Conservation (phyloP, 2,888 invertebrate genomes). For the Stictocephala bisonia region DNA sequence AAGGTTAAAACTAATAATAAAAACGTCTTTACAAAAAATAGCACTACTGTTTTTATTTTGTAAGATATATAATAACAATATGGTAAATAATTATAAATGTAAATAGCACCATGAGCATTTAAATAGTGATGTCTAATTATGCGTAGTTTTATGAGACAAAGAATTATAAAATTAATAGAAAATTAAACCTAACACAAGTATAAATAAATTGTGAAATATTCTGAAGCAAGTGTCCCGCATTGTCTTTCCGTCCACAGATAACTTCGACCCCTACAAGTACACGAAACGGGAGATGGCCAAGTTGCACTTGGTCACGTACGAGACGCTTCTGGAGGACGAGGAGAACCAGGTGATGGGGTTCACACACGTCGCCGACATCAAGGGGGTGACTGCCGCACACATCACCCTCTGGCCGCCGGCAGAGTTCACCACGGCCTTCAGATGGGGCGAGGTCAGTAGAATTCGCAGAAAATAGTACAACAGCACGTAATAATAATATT, state of each 20-base stretch:
- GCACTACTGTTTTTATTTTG: too few species aligned
- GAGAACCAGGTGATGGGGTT: slow-evolving; percentile 82
- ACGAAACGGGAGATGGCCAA: slow-evolving; percentile 83
- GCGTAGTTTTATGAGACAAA: too few species aligned
- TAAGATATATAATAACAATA: too few species aligned
- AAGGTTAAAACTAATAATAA: too few species aligned
- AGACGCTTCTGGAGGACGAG: slow-evolving; percentile 84
- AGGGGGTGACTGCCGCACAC: slow-evolving; percentile 79
- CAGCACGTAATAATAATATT: slow-evolving; percentile 51
- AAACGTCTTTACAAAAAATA: too few species aligned
- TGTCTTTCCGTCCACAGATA: slow-evolving; percentile 71
- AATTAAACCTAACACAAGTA: too few species aligned
- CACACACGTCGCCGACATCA: slow-evolving; percentile 82
- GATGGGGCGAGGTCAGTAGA: slow-evolving; percentile 77
- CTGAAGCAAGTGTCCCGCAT: too few species aligned
- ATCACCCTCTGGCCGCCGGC: slow-evolving; percentile 81
- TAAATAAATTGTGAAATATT: too few species aligned
- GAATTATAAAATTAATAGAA: too few species aligned
- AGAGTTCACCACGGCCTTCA: slow-evolving; percentile 76
- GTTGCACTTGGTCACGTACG: slow-evolving; percentile 80
- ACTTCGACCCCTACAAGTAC: slow-evolving; percentile 81
- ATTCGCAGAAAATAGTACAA: slow-evolving; percentile 30
- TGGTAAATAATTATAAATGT: too few species aligned
- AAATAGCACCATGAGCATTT: too few species aligned
- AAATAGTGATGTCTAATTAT: too few species aligned